These are phyloP conservation scores for Callinectes sapidus DNA, from an alignment of 2,888 invertebrate genomes.

Conservation along the genomic window DNA sequence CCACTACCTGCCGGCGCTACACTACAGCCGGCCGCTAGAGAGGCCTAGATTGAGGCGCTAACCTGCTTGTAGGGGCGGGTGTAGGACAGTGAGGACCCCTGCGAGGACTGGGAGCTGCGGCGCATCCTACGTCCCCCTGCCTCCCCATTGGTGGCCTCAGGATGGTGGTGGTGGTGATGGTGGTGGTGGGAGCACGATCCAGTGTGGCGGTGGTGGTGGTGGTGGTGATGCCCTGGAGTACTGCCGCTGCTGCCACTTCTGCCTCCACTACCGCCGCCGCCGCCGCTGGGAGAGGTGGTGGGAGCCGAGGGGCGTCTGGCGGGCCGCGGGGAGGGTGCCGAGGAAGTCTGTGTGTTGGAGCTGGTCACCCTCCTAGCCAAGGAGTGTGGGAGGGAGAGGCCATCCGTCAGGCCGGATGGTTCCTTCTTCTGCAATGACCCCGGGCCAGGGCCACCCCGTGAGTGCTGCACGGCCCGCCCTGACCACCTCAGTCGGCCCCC, in stretches of 20 bases:
- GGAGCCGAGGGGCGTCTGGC: slow-evolving; percentile 59
- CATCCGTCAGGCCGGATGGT: slow-evolving; percentile 37
- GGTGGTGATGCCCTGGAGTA: slow-evolving; percentile 51
- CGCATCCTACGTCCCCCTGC: slow-evolving; percentile 57
- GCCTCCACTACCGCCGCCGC: slow-evolving; percentile 4
- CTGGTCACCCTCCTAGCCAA: slow-evolving; percentile 61
- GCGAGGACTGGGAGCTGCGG: slow-evolving; percentile 71
- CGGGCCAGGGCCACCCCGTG: slow-evolving; percentile 56
- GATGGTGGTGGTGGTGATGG: slow-evolving; percentile 50
- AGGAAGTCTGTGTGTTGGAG: slow-evolving; percentile 66
- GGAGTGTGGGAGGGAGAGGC: slow-evolving; percentile 53
- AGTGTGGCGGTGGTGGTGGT: slow-evolving; percentile 58
- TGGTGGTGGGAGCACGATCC: slow-evolving; percentile 63
- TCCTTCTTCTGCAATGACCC: slow-evolving; percentile 66
- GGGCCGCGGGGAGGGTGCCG: slow-evolving; percentile 68
- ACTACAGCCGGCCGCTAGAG: slow-evolving; percentile 3
- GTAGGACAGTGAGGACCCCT: slow-evolving; percentile 69
- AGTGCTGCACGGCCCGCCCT: slow-evolving; percentile 54
- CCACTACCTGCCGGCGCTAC: slow-evolving; percentile 18
- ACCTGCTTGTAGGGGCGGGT: slow-evolving; percentile 64
- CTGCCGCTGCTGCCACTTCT: slow-evolving; percentile 44
- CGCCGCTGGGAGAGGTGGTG: slow-evolving; percentile 5
- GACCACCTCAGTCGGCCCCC: slow-evolving; percentile 55
- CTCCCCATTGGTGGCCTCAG: slow-evolving; percentile 45
- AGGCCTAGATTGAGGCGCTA: slow-evolving; percentile 14